Conservation (phyloP, 2,113 vertebrate genomes). For the Entelurus aequoreus region DNA sequence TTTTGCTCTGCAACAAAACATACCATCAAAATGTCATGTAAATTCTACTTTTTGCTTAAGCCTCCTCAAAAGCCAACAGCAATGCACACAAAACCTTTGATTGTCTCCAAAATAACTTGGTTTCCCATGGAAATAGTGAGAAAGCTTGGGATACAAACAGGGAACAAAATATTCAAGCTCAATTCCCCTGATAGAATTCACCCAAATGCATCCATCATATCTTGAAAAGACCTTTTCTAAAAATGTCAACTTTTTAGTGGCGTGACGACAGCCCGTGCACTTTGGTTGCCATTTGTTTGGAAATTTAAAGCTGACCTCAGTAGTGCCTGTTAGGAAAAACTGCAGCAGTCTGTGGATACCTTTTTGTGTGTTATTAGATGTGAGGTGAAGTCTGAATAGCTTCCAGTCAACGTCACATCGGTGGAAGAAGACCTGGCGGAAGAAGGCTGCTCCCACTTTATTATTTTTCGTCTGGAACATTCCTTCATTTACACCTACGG, state of each 20-base stretch:
- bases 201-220: conserved; percentile 44
- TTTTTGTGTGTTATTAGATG: conserved; percentile 33
- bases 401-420: conserved; percentile 47
- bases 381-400: conserved; percentile 46
- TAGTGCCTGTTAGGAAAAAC: conserved; percentile 24
- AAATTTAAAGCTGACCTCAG: conserved; percentile 23
- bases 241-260: conserved; percentile 20
- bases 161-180: conserved; percentile 24
- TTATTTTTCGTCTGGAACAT: conserved; percentile 32
- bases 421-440: conserved; percentile 42
- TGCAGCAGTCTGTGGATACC: conserved; percentile 30
- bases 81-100: neutral
- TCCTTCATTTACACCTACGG: conserved; percentile 44
- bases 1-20: neutral
- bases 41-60: neutral
- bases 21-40: neutral
- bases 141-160: neutral
- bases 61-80: neutral
- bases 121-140: conserved; percentile 19
- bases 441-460: conserved; percentile 23
- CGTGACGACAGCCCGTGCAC: conserved; percentile 21
- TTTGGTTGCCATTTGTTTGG: conserved; percentile 26
- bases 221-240: conserved; percentile 24
- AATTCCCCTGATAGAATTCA: no score
- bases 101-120: neutral